A percentile compares a stretch with the other conserved stretches of the same genome.
phyloP scores from a whole-genome alignment of 2,888 invertebrate genomes.

The Willowsia nigromaculata region DNA sequence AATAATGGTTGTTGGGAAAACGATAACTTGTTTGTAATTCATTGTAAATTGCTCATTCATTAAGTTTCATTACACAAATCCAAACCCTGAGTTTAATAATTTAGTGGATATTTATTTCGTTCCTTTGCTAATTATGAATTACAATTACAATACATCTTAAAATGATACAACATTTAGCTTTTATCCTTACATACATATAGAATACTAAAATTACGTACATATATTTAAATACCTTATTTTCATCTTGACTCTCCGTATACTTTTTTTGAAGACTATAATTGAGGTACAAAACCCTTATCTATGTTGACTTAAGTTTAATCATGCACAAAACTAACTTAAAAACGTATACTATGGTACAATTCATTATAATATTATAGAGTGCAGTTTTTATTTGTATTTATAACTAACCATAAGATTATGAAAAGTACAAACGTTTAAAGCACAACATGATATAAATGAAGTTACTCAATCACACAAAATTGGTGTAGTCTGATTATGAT shows the following conservation, averaged over 20 bases:
- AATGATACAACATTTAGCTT: not conserved
- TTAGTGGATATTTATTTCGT: constrained; percentile 40
- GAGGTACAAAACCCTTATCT: constrained; percentile 64
- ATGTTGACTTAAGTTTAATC: not conserved
- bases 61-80: not conserved
- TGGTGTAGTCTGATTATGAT: constrained; percentile 35
- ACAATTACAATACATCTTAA: not conserved
- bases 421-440: constrained; percentile 70
- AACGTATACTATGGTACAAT: not conserved
- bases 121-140: not conserved
- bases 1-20: not conserved
- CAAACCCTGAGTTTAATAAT: not conserved
- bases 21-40: too few relatives aligned
- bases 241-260: constrained; percentile 53
- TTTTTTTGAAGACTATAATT: constrained; percentile 49
- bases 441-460: constrained; percentile 70
- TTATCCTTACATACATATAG: not conserved
- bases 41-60: not conserved
- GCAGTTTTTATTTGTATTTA: not conserved
- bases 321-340: not conserved
- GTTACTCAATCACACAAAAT: constrained; percentile 69
- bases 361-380: not conserved
- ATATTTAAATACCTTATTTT: not conserved
- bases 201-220: not conserved
- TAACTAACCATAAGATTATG: constrained; percentile 14